Evolutionary conservation across 2,888 invertebrate species (phyloP).

Genomic region (Cryptus viduatorius): DNA sequence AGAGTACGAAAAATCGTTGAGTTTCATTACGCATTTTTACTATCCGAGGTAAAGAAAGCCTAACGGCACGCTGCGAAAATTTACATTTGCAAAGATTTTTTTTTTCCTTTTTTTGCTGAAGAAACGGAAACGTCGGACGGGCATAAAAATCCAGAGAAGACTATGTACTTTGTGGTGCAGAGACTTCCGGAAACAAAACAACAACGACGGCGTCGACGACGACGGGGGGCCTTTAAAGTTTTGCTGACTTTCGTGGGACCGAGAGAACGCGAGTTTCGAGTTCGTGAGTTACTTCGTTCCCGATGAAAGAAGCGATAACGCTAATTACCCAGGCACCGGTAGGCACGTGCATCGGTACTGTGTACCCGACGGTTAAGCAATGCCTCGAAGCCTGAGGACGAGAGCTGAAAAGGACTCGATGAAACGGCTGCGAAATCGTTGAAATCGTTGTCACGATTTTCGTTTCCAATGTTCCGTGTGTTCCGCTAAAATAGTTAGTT

Average conservation of each 20-base stretch:
- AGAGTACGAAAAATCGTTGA: no score
- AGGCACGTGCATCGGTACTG: constrained; percentile 60
- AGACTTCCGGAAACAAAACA: constrained; percentile 33
- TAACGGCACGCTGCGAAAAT: neutral
- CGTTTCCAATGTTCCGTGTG: neutral
- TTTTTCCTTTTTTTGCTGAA: neutral
- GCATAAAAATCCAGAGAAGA: constrained; percentile 30
- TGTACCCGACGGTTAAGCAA: constrained; percentile 44
- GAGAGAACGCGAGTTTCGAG: constrained; percentile 32
- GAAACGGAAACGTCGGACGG: neutral
- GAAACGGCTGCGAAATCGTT: constrained; percentile 42
- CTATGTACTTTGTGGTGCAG: constrained; percentile 29
- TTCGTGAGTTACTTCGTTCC: constrained; percentile 60
- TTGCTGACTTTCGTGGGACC: constrained; percentile 58
- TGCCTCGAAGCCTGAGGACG: constrained; percentile 14
- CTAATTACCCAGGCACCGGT: constrained; percentile 68
- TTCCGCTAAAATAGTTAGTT: neutral
- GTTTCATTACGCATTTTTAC: no score
- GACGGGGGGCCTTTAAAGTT: constrained; percentile 6
- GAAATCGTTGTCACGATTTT: constrained; percentile 25
- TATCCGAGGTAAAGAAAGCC: neutral
- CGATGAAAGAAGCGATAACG: constrained; percentile 66
- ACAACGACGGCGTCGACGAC: neutral
- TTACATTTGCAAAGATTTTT: neutral
- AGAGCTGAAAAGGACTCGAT: constrained; percentile 7